Conservation (phyloP, 1,140 invertebrate species). For the Alviniconcha marisindica region DNA sequence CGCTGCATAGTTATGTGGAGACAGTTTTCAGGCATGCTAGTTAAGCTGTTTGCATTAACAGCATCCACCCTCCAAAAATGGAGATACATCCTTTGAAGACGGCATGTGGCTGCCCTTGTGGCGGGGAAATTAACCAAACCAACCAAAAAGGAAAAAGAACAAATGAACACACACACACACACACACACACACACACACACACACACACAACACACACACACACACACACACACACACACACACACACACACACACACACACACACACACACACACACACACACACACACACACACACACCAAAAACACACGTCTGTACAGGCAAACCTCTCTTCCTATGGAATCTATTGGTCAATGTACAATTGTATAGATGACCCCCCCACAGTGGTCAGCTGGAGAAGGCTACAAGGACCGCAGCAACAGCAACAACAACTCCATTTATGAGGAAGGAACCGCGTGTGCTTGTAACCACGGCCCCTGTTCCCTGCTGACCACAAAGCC, state of each 20-base stretch:
- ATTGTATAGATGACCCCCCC: not conserved
- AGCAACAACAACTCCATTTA: not conserved
- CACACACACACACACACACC: not conserved
- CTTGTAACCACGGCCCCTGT: no score
- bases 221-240: constrained; percentile 9
- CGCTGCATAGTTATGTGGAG: not conserved
- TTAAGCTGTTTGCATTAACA: not conserved
- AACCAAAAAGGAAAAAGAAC: not conserved
- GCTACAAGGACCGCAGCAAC: not conserved
- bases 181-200: not conserved
- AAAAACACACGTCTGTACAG: not conserved
- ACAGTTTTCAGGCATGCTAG: not conserved
- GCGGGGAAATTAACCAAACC: not conserved
- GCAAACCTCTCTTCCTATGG: not conserved
- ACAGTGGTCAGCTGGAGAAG: not conserved
- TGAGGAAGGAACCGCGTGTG: not conserved
- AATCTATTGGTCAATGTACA: not conserved
- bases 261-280: constrained; percentile 9
- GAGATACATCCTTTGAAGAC: not conserved
- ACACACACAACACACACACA: not conserved
- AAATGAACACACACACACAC: not conserved
- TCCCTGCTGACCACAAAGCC: no score
- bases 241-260: constrained; percentile 13
- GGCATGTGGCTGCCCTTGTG: not conserved
- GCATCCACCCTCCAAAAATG: not conserved